Conservation (phyloP, 2,888 invertebrate genomes). For the Melanargia galathea region DNA sequence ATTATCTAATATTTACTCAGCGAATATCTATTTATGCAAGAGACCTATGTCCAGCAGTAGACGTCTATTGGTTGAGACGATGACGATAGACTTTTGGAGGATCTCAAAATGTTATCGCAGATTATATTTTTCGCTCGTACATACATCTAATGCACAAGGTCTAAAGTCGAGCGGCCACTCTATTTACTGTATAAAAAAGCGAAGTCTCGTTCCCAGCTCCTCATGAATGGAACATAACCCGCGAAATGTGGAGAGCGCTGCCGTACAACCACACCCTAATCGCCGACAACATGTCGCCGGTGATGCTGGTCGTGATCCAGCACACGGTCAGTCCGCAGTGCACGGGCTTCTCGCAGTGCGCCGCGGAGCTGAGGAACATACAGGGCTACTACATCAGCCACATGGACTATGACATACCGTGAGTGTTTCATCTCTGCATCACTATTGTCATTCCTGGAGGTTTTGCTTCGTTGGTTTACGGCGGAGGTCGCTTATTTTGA, state of each 20-base stretch:
- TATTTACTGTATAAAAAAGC: no score
- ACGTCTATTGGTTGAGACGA: no score
- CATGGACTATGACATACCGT: constrained; percentile 54
- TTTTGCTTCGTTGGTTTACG: no score
- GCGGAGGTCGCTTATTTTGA: not conserved
- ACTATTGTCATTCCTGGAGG: no score
- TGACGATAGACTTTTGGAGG: no score
- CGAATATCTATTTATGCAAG: no score
- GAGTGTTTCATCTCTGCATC: constrained; percentile 41
- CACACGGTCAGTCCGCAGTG: constrained; percentile 65
- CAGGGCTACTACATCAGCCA: constrained; percentile 51
- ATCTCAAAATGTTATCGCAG: no score
- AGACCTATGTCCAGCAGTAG: no score
- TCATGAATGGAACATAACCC: constrained; percentile 66
- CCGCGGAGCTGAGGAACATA: constrained; percentile 59
- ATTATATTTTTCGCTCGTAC: no score
- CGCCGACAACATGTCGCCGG: constrained; percentile 50
- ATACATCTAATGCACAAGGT: no score
- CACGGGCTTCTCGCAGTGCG: constrained; percentile 55
- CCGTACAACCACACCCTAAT: constrained; percentile 37
- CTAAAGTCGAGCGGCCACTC: no score
- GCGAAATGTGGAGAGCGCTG: constrained; percentile 66
- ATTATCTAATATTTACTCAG: no score
- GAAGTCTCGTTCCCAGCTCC: constrained; percentile 53
- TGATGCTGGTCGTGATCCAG: constrained; percentile 63